Base-by-base conservation (phyloP, 2,113 vertebrate species). In the Embiotoca jacksoni region DNA sequence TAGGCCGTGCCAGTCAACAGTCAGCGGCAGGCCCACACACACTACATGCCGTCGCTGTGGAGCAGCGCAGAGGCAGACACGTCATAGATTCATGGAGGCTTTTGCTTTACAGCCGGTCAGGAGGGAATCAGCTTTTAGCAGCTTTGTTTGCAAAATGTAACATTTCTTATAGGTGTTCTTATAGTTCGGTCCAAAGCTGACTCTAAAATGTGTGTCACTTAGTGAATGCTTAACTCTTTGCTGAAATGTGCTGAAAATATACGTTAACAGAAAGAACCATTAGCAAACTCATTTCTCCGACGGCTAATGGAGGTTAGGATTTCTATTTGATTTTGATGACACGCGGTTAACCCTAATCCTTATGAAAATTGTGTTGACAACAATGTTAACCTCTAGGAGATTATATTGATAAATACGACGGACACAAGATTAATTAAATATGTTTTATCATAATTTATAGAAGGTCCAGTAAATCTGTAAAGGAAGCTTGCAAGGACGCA, bases 1-100 rank as follows among this genome's bases (percentile, higher is more conserved):
- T 49, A 47, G 39, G 78, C 67, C 7, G 15, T 75, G 76, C 63
- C 87, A 85, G 81, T 86, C 89, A 81, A 70, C 66, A 84, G 69
- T 85, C 53, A 75, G 73, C 35, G 52, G 64, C 61, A 63, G 39
- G 68, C 66, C 47, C 63, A 54, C 76, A 39, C 68, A 61, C 67
- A n/a, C 53, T 16, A 55, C 60, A 47, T 23, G 64, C 15, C 5
- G 31, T 31, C 31, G 30, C 16, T 31, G 65, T 5, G 52, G 33
- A 56, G 46, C 58, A 16, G 46, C 49, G 55, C 64, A 44, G 35
- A 37, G 47, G 35, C 32, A 9, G 10, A 31, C n/a, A 13, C 62
- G 41, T 52, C 50, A 81, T 44, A 33, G 56, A 74, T 52, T 33
- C 33, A 46, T 39, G 35, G 47, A 37, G 41, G 37, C 56, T 5